Conservation (phyloP, 2,888 invertebrate genomes). For the Microplitis manilae region DNA sequence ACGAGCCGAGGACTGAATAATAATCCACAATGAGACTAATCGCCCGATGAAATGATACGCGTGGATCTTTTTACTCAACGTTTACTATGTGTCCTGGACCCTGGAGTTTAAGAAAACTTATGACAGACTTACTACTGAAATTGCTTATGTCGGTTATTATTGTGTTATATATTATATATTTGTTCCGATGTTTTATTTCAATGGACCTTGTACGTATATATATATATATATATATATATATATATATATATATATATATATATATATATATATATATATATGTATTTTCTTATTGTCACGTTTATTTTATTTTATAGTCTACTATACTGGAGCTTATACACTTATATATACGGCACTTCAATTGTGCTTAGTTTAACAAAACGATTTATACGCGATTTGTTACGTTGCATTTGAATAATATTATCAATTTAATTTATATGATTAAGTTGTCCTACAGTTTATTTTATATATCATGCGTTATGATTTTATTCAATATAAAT, state of each 20-base stretch:
- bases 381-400: slow-evolving; percentile 34
- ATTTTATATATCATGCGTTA: too few species aligned
- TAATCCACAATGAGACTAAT: slow-evolving; percentile 66
- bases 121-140: background rate
- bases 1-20: slow-evolving; percentile 24
- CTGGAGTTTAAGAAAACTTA: slow-evolving; percentile 15
- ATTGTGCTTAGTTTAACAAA: slow-evolving; percentile 26
- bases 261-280: slow-evolving; percentile 8
- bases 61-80: slow-evolving; percentile 21
- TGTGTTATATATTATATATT: slow-evolving; percentile 4
- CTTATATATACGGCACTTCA: background rate
- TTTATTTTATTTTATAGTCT: slow-evolving; percentile 22
- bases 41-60: slow-evolving; percentile 59
- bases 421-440: slow-evolving; percentile 17
- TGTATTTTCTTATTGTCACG: slow-evolving; percentile 29
- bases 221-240: slow-evolving; percentile 12
- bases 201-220: background rate
- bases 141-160: background rate
- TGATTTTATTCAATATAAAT: too few species aligned
- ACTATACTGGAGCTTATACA: background rate
- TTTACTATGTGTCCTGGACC: background rate
- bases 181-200: slow-evolving; percentile 34
- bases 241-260: background rate
- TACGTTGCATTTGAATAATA: slow-evolving; percentile 29
- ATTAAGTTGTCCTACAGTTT: too few species aligned